Base-by-base conservation (phyloP, 1,140 invertebrate species). In the Calosoma granatense region DNA sequence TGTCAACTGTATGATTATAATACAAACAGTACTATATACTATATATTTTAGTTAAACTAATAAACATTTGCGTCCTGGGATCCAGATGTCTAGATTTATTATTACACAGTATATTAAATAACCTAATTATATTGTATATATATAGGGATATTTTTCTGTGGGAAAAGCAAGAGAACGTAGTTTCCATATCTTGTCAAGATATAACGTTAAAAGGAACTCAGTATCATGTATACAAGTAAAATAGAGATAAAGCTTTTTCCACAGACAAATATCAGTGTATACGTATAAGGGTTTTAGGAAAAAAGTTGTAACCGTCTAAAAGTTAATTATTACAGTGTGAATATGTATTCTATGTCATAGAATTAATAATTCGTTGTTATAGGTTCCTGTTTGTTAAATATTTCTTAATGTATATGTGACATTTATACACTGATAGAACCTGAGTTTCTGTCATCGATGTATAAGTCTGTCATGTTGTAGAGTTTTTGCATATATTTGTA, bases 311-410 rank as follows among this genome's bases (percentile, higher is more conserved):
- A 9, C 17, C 41, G 41, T 47, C 17, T 12, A 12, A 47, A 9
- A 47, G 9, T 47, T 47, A 30, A 30, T 30, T 30, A 30, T 12
- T 47, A 47, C 3, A 47, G 41, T 47, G 41, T 47, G 41, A 47
- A n/a, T 4, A 47, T 47, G 41, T 47, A 47, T 47, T 47, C 41
- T 47, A 47, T 47, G 41, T 47, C 41, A 47, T 47, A 47, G 41
- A 47, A 47, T 47, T 47, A 47, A 47, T 36, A 36, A 9, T 17
- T 17, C 41, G 41, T 47, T 47, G 41, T 47, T 47, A 47, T 47
- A 12, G 41, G 41, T 47, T 47, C 41, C 41, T 47, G 41, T 47
- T 47, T 47, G 41, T 47, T 47, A 47, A 11, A 6, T 47, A 47
- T 47, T 47, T 12, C 17, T 12, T 47, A 47, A 47, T 12, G 41